Conservation (phyloP, 1,140 invertebrate genomes). For the Tetragonula clypearis region DNA sequence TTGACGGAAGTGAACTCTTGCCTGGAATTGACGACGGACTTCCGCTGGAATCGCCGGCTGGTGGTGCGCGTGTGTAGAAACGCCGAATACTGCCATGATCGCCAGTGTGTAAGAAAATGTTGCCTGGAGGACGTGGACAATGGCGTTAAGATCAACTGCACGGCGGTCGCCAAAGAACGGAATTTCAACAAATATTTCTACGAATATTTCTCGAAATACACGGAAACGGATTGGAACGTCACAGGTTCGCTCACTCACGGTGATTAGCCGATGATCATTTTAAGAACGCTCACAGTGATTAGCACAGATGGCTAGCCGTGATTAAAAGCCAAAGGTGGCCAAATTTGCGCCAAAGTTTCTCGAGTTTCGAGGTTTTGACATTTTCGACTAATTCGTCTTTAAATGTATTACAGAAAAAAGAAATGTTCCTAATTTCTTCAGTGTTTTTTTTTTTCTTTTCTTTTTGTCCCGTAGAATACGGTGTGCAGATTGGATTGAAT, state of each 20-base stretch:
- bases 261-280: neutral
- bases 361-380: too few species aligned
- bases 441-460: neutral
- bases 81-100: slow-evolving; percentile 42
- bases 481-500: slow-evolving; percentile 56
- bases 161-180: neutral
- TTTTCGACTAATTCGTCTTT: too few species aligned
- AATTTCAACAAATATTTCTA: slow-evolving; percentile 45
- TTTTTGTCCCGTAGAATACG: slow-evolving; percentile 59
- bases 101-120: slow-evolving; percentile 67
- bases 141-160: neutral
- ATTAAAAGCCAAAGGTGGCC: too few species aligned
- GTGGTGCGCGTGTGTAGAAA: slow-evolving; percentile 50
- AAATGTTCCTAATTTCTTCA: neutral
- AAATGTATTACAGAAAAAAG: too few species aligned
- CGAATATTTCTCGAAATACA: slow-evolving; percentile 1
- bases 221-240: neutral
- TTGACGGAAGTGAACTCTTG: slow-evolving; percentile 50
- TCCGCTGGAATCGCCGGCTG: neutral
- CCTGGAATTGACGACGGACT: slow-evolving; percentile 43
- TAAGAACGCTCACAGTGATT: too few species aligned
- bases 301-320: too few species aligned
- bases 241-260: neutral
- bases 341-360: too few species aligned
- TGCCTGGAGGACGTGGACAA: slow-evolving; percentile 48